These are phyloP conservation scores for Nomada hirtipes DNA, from an alignment of 2,888 invertebrate genomes.

Conservation along the genomic window DNA sequence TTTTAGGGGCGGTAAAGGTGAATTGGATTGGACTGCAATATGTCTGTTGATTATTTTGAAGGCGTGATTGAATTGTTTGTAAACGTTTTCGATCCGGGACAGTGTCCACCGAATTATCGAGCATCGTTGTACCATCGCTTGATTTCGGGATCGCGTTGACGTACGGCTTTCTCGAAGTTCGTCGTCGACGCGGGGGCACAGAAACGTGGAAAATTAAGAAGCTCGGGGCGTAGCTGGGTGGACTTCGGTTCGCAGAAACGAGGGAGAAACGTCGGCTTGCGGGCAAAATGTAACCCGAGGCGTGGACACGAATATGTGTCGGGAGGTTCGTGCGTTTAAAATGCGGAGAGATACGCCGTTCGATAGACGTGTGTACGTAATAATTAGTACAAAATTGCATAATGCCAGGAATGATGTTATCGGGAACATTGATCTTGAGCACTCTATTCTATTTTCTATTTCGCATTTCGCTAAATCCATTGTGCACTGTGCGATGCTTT, in stretches of 20 bases:
- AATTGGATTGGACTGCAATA: too few relatives aligned
- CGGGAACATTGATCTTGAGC: conserved; percentile 45
- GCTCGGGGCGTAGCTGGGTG: neutral
- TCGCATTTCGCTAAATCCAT: conserved; percentile 26
- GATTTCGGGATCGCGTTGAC: too few relatives aligned
- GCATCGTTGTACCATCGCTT: too few relatives aligned
- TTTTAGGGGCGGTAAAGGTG: too few relatives aligned
- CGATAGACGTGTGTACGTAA: conserved; percentile 50
- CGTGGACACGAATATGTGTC: conserved; percentile 35
- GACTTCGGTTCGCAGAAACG: conserved; percentile 23
- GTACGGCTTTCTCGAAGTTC: neutral
- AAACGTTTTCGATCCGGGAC: too few relatives aligned
- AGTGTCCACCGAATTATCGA: too few relatives aligned
- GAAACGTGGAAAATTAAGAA: conserved; percentile 11
- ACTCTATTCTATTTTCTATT: conserved; percentile 33
- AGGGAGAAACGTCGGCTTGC: conserved; percentile 16
- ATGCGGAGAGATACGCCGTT: conserved; percentile 45
- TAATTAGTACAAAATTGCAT: conserved; percentile 52
- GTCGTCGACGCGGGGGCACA: neutral
- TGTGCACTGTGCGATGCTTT: neutral
- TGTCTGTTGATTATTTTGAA: too few relatives aligned
- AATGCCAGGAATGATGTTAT: conserved; percentile 31
- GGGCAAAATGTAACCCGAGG: conserved; percentile 18
- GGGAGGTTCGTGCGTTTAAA: conserved; percentile 52
- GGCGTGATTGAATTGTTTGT: too few relatives aligned